A percentile compares a stretch with the other conserved stretches of the same genome.
Conservation (phyloP, 2,797 vertebrate genomes). For the Cuculus canorus region DNA sequence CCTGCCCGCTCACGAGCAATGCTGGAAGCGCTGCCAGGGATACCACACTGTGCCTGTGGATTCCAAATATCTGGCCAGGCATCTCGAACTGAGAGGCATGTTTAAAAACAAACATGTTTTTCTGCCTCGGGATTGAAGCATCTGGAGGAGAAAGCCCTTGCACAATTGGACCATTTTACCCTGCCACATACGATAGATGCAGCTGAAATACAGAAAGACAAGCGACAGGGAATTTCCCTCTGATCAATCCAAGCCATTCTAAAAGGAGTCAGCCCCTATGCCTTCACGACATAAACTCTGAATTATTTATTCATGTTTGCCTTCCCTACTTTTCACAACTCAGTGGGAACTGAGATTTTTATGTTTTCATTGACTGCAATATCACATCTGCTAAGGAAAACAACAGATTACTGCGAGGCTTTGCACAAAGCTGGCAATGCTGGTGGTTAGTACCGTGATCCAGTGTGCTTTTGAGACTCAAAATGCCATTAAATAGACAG, state of each 20-base stretch:
- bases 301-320: background rate
- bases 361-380: background rate
- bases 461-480: background rate
- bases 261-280: background rate
- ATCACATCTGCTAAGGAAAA: background rate
- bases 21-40: background rate
- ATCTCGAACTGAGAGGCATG: background rate
- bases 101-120: background rate
- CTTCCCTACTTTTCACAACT: background rate
- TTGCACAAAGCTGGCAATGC: background rate
- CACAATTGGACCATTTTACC: background rate
- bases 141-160: background rate
- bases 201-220: background rate
- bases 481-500: background rate
- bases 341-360: background rate
- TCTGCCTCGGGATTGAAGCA: background rate
- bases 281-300: background rate
- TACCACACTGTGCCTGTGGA: background rate
- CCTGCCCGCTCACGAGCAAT: background rate
- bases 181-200: background rate
- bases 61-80: background rate
- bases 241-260: background rate
- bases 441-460: background rate
- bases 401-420: background rate
- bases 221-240: background rate